Conservation (phyloP, 2,888 invertebrate species). For the Platycheirus rosarum region DNA sequence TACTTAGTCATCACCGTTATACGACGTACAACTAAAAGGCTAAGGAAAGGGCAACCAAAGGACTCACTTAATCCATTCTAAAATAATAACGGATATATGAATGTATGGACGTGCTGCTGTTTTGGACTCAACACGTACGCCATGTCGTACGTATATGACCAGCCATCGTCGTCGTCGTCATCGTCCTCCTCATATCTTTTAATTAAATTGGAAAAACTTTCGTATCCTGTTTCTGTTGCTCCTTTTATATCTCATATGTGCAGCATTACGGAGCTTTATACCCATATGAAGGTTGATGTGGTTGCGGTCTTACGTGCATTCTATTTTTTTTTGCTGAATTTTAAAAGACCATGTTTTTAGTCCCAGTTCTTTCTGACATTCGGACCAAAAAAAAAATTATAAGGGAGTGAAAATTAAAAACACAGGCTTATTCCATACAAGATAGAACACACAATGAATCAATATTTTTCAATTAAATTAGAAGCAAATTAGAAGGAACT, state of each 20-base stretch:
- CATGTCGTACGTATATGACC: not conserved
- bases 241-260: slow-evolving; percentile 17
- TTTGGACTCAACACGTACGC: slow-evolving; percentile 60
- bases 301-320: slow-evolving; percentile 8
- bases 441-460: slow-evolving; percentile 47
- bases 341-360: not conserved
- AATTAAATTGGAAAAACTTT: slow-evolving; percentile 65
- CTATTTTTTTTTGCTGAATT: not conserved
- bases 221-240: slow-evolving; percentile 13
- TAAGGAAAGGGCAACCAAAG: slow-evolving; percentile 30
- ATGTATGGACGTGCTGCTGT: slow-evolving; percentile 31
- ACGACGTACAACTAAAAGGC: not conserved
- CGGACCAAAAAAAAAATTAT: slow-evolving; percentile 2
- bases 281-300: slow-evolving; percentile 9
- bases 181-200: slow-evolving; percentile 53
- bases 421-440: not conserved
- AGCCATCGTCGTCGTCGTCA: not conserved
- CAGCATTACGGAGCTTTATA: slow-evolving; percentile 10
- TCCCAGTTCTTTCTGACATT: slow-evolving; percentile 13
- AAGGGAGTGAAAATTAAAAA: slow-evolving; percentile 38
- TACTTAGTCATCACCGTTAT: slow-evolving; percentile 59
- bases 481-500: slow-evolving; percentile 41
- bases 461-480: slow-evolving; percentile 74
- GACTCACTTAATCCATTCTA: slow-evolving; percentile 57
- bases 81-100: slow-evolving; percentile 46